Percentiles rank a stretch among this genome's conserved stretches.
Conservation (phyloP, 2,797 vertebrate genomes). For the Orientallactaga sibirica region DNA sequence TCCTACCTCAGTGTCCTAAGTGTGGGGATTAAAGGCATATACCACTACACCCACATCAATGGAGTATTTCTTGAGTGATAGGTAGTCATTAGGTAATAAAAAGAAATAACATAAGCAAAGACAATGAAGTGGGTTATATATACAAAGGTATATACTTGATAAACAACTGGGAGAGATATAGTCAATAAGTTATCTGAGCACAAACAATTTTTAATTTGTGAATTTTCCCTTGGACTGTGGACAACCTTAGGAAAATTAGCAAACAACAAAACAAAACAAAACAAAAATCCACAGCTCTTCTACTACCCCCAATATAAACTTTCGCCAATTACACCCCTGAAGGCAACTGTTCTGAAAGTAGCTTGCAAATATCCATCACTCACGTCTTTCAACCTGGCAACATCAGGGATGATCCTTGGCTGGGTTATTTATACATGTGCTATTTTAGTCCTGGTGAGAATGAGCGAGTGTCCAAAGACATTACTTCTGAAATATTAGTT, state of each 20-base stretch:
- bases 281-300: constrained; percentile 38
- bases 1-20: too few relatives aligned
- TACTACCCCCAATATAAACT: constrained; percentile 10
- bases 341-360: constrained; percentile 66
- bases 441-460: constrained; percentile 67
- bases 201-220: constrained; percentile 44
- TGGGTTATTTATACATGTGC: constrained; percentile 60
- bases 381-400: constrained; percentile 52
- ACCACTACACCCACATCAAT: too few relatives aligned
- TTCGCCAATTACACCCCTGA: constrained; percentile 35
- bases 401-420: constrained; percentile 36
- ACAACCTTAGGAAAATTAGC: constrained; percentile 21
- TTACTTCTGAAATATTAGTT: constrained; percentile 64
- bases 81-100: constrained; percentile 40
- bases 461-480: constrained; percentile 53
- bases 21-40: too few relatives aligned
- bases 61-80: not conserved
- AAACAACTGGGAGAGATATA: constrained; percentile 34
- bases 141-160: not conserved
- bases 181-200: constrained; percentile 41
- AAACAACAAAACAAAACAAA: constrained; percentile 2
- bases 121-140: constrained; percentile 26
- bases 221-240: constrained; percentile 38
- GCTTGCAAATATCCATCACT: constrained; percentile 57
- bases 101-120: constrained; percentile 58